Conservation (phyloP, 2,888 invertebrate species). For the Mythimna lalbum region DNA sequence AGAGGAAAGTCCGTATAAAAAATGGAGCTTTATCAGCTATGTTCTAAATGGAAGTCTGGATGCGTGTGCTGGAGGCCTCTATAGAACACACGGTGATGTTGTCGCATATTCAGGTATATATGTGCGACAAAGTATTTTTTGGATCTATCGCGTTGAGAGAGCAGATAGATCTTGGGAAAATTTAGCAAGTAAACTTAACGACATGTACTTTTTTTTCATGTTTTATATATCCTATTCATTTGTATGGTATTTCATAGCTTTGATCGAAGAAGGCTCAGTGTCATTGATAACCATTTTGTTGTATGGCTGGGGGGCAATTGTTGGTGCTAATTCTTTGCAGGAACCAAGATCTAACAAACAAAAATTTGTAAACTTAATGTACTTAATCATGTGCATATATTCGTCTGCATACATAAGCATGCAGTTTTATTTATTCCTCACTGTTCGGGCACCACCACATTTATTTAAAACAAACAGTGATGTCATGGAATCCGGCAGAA, state of each 20-base stretch:
- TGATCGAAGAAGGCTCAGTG: slow-evolving; percentile 69
- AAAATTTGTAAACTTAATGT: slow-evolving; percentile 76
- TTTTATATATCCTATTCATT: slow-evolving; percentile 75
- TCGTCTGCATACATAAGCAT: slow-evolving; percentile 77
- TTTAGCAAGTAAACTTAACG: slow-evolving; percentile 71
- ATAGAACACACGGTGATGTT: slow-evolving; percentile 76
- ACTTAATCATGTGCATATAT: slow-evolving; percentile 77
- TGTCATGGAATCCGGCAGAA: slow-evolving; percentile 73
- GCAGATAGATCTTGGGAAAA: slow-evolving; percentile 75
- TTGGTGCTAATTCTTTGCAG: slow-evolving; percentile 75
- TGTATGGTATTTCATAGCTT: slow-evolving; percentile 72
- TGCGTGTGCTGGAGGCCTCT: slow-evolving; percentile 79
- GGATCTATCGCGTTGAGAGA: slow-evolving; percentile 79
- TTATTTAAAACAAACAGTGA: slow-evolving; percentile 74
- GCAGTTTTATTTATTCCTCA: slow-evolving; percentile 80
- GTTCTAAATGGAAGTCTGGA: slow-evolving; percentile 80
- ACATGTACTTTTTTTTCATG: slow-evolving; percentile 77
- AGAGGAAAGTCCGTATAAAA: slow-evolving; percentile 68
- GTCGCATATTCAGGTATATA: slow-evolving; percentile 83
- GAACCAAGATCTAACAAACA: slow-evolving; percentile 76
- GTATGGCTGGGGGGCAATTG: slow-evolving; percentile 77
- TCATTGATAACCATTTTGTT: slow-evolving; percentile 71
- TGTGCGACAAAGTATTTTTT: slow-evolving; percentile 73
- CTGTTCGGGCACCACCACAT: slow-evolving; percentile 77
- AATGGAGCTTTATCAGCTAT: slow-evolving; percentile 70